These are phyloP conservation scores for Papilio polyxenes DNA, from an alignment of 1,140 invertebrate species.

Conservation along the genomic window DNA sequence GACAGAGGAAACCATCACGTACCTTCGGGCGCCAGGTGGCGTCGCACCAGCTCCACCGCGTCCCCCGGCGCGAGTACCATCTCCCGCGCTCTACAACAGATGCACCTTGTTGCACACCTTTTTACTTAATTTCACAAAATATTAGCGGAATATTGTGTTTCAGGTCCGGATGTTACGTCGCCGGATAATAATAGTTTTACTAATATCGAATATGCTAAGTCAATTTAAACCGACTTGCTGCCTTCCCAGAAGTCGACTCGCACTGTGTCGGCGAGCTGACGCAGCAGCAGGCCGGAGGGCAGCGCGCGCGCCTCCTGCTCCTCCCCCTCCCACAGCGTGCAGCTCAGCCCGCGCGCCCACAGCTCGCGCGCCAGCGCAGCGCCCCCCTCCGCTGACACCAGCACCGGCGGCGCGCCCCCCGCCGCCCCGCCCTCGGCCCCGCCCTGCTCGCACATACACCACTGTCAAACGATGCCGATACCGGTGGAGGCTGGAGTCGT, in stretches of 20 bases:
- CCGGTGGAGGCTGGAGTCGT: no score
- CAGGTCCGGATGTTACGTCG: constrained; percentile 10
- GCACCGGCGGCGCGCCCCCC: constrained; percentile 44
- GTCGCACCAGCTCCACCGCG: neutral
- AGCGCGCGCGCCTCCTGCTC: constrained; percentile 50
- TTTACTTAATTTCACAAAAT: neutral
- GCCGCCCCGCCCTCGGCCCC: constrained; percentile 52
- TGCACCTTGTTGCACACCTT: neutral
- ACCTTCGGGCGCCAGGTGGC: neutral
- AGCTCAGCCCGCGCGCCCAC: constrained; percentile 50
- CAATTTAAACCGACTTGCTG: constrained; percentile 44
- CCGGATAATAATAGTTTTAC: constrained; percentile 8
- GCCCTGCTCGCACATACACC: constrained; percentile 30
- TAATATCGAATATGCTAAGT: neutral
- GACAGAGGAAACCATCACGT: no score
- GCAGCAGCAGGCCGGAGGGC: constrained; percentile 46
- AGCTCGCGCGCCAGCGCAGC: constrained; percentile 54
- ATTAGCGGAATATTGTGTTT: no score
- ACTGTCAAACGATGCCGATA: neutral
- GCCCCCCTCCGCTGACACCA: constrained; percentile 40
- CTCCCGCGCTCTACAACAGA: neutral
- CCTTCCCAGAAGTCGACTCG: constrained; percentile 53
- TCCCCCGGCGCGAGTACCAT: constrained; percentile 1
- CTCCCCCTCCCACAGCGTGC: constrained; percentile 44
- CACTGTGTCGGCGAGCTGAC: constrained; percentile 49